Base-by-base conservation (phyloP, 2,113 vertebrate genomes). In the Saccopteryx bilineata region DNA sequence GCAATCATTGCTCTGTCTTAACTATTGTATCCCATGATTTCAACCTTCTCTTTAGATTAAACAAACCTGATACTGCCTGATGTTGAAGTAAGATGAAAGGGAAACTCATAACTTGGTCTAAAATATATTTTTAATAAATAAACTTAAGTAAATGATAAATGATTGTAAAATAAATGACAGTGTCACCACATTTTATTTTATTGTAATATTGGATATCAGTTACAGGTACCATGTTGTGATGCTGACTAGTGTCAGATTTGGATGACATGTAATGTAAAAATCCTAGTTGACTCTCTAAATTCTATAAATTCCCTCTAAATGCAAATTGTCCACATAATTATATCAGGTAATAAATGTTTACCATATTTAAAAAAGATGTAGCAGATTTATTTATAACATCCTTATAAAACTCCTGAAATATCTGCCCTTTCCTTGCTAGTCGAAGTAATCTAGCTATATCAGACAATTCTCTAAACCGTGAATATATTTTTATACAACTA, bases 1-100 rank as follows among this genome's bases (percentile, higher is more conserved):
- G 23, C n/a, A 94, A 94, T 81, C 48, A n/a, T 71, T 26, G 12
- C 48, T 69, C 31, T 33, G 33, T 74, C 9, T 90, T 94, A 92
- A 66, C 5, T 19, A 74, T 65, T 21, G 23, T 18, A 93, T 76
- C 31, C 79, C 74, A 69, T 75, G 66, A 61, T 95, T 92, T 88
- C 31, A 81, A 58, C 28, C 24, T 8, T 46, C 50, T 4, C 24
- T 26, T 81, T 71, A 96, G 52, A 87, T 54, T 87, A 74, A 94
- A 94, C 68, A 94, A 85, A 14, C 9, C 81, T 81, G 18, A 75
- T 76, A n/a, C 54, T 71, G 54, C 2, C 7, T 6, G 88, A 72
- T 39, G 26, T 69, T 85, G 54, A 85, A 91, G 78, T 72, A 48
- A 71, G 48, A 33, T 66, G 13, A 85, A 82, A 66, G 31, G 18